These are phyloP conservation scores for Coregonus clupeaformis DNA, from an alignment of 2,113 vertebrate genomes.

Conservation along the genomic window DNA sequence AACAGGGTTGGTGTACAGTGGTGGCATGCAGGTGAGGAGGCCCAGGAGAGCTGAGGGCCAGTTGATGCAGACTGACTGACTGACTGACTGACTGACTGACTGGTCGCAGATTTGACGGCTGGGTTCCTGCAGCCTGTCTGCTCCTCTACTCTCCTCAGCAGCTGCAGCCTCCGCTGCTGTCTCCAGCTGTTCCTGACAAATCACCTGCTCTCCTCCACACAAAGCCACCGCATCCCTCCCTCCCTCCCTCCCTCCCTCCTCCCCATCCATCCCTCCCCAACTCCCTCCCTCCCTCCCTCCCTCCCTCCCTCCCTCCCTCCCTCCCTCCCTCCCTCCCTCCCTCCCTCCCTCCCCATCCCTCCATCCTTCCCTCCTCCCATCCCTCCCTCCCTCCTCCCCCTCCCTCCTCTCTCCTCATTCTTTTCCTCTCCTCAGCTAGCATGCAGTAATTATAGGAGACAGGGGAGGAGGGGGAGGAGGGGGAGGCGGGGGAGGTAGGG, in stretches of 20 bases:
- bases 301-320: no score
- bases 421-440: slow-evolving; percentile 27
- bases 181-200: slow-evolving; percentile 60
- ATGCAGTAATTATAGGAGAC: slow-evolving; percentile 48
- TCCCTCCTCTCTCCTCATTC: no score
- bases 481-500: slow-evolving; percentile 16
- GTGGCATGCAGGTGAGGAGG: background rate
- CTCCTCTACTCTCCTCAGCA: slow-evolving; percentile 34
- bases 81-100: slow-evolving; percentile 18
- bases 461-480: slow-evolving; percentile 28
- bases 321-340: no score
- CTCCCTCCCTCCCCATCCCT: no score
- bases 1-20: background rate
- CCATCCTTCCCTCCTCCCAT: slow-evolving; percentile 38
- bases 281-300: no score
- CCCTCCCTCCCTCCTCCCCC: no score
- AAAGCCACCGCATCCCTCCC: slow-evolving; percentile 20
- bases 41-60: background rate
- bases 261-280: no score
- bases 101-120: slow-evolving; percentile 2
- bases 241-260: slow-evolving; percentile 11
- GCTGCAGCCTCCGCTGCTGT: slow-evolving; percentile 44
- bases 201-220: slow-evolving; percentile 50
- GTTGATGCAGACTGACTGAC: background rate
- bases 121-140: slow-evolving; percentile 1